Evolutionary conservation across 2,113 vertebrate genomes (phyloP), one percentile per base, ranked within the genome.

Genomic region (Psilopsiagon aurifrons): DNA sequence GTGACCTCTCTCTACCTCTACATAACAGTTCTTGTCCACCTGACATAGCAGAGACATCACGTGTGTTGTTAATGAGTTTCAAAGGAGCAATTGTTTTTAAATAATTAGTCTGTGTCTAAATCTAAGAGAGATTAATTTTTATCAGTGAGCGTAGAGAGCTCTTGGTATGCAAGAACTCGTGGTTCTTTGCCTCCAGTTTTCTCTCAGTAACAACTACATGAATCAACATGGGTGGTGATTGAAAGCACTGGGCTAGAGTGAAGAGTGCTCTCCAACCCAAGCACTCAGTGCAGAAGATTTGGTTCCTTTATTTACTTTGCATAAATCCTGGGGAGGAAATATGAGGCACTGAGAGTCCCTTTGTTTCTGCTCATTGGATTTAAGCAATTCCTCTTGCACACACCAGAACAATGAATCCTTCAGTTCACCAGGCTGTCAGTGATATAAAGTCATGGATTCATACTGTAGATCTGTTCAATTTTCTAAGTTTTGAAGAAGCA

Each of bases 331-430:
- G 37, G 19, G 44, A 95, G 90, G 88, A 89, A 96, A 91, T 69
- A 92, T 43, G 83, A 92, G 63, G 67, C 91, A 91, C 88, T 92
- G 88, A 96, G 81, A 94, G 94, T 59, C 68, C 66, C 86, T 95
- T 97, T 97, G 94, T 96, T 95, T 95, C 92, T 92, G 95, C 54
- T 96, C 81, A 83, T 0, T 94, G 92, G 86, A 87, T 94, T 94
- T 92, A 91, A 91, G 94, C 88, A 94, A 92, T 82, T 94, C 86
- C 55, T 96, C 86, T 63, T 76, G 95, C 92, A 80, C 70, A 55
- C 57, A 95, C 17, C 37, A 82, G 95, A 96, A 97, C 94, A 96
- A 97, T 93, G 92, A 93, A 89, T 62, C 92, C 86, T 96, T 95
- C 94, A 95, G 71, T 69, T 24, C 59, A 73, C 17, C 41, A 79